Evolutionary conservation across 2,797 vertebrate species (phyloP), one percentile per base, ranked within the genome.

Genomic region (Propithecus perrieri): DNA sequence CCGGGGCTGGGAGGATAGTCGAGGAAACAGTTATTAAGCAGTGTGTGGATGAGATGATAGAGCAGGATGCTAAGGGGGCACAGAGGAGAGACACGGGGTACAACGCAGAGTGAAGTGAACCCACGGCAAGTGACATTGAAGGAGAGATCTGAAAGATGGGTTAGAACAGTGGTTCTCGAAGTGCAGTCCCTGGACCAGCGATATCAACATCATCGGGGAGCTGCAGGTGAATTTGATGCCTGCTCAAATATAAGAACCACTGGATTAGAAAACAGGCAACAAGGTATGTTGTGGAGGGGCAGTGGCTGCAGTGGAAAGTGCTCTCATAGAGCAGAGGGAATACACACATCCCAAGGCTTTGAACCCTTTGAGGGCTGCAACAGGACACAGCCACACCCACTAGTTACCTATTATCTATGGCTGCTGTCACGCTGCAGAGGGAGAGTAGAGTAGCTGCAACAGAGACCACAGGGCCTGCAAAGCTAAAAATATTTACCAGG

Each of bases 341-440:
- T 5, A 1, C 5, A 13, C 12, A 5, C 3, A 4, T 24, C 41
- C 72, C 5, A 30, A 35, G 80, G 61, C 30, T 48, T 15, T 18
- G 33, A 65, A 65, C 63, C 63, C 33, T 65, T 5, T 22, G 53
- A 55, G 50, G 69, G 41, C 35, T 10, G 15, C 48, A 8, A 11
- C 41, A 4, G 69, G 63, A 43, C 78, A 33, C 43, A 30, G 63
- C 30, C 10, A 2, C 5, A 11, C 6, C 30, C 75, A 7, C 26
- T 26, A 10, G 13, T 20, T 65, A 10, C 1, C 0, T 33, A 1
- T 46, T 12, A 1, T 41, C 50, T 5, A 0, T 18, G 41, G 28
- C 7, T 22, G 4, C 71, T 35, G 17, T 46, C 24, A 7, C 2
- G 3, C 43, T 14, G 4, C 18, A 2, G 38, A 5, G 15, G 38